phyloP scores from a whole-genome alignment of 2,888 invertebrate species.

The Acrocera orbiculus region DNA sequence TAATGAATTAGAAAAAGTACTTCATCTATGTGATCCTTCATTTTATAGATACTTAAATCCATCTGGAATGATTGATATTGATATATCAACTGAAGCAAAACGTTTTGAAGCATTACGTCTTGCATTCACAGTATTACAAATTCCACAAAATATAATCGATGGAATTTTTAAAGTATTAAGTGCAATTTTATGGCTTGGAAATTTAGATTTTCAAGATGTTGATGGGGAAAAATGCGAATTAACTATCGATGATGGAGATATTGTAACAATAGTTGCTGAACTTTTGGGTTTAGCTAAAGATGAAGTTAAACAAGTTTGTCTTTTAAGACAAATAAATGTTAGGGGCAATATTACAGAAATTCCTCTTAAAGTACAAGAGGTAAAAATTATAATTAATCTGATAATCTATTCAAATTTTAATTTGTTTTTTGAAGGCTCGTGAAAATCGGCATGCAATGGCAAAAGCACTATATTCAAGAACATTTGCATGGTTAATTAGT shows the following conservation, averaged over 20 bases:
- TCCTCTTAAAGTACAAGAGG: conserved; percentile 71
- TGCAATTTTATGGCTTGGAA: conserved; percentile 81
- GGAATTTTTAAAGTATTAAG: conserved; percentile 77
- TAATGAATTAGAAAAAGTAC: conserved; percentile 52
- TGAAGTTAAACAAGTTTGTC: conserved; percentile 56
- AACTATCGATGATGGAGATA: conserved; percentile 49
- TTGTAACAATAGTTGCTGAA: conserved; percentile 52
- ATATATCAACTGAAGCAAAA: conserved; percentile 45
- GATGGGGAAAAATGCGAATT: conserved; percentile 74
- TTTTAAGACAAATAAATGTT: conserved; percentile 74
- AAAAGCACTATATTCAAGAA: conserved; percentile 73
- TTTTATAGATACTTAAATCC: conserved; percentile 72
- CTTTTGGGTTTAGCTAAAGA: conserved; percentile 58
- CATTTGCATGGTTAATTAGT: conserved; percentile 82
- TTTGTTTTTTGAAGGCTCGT: conserved; percentile 39
- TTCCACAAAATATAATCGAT: conserved; percentile 69
- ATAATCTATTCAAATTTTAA: neutral
- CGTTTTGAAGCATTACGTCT: conserved; percentile 70
- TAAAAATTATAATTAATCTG: conserved; percentile 20
- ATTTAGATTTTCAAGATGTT: conserved; percentile 66
- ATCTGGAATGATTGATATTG: conserved; percentile 51
- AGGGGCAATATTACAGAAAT: conserved; percentile 86
- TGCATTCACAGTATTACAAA: conserved; percentile 76
- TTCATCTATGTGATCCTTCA: conserved; percentile 54
- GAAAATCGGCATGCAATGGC: conserved; percentile 91